Evolutionary conservation across 2,888 invertebrate genomes (phyloP).

Genomic region (Oligia latruncula): DNA sequence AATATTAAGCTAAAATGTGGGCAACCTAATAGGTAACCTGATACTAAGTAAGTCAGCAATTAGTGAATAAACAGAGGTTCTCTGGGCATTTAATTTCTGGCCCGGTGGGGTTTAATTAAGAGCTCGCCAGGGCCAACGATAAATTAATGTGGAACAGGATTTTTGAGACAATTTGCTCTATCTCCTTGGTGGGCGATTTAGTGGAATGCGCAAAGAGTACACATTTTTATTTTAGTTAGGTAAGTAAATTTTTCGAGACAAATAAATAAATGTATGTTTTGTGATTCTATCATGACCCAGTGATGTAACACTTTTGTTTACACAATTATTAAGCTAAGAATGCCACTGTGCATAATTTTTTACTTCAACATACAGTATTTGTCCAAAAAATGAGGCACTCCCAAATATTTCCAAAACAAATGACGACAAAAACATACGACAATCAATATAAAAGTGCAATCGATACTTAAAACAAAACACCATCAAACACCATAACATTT

Average conservation of each 20-base stretch:
- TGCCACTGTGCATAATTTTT: neutral
- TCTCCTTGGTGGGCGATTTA: slow-evolving; percentile 45
- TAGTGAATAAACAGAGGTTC: slow-evolving; percentile 72
- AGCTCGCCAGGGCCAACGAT: slow-evolving; percentile 57
- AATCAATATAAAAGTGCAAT: neutral
- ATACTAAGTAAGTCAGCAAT: slow-evolving; percentile 73
- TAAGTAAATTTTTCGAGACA: neutral
- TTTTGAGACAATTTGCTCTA: slow-evolving; percentile 47
- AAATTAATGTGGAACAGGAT: slow-evolving; percentile 58
- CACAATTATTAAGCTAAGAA: neutral
- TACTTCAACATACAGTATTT: neutral
- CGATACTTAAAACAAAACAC: neutral
- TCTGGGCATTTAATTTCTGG: slow-evolving; percentile 69
- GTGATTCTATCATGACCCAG: neutral
- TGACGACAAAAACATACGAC: neutral
- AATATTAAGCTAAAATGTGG: slow-evolving; percentile 47
- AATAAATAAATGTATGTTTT: neutral
- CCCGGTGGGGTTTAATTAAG: slow-evolving; percentile 73
- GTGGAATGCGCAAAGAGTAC: slow-evolving; percentile 29
- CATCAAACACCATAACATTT: slow-evolving; percentile 11
- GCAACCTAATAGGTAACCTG: slow-evolving; percentile 60
- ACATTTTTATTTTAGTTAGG: slow-evolving; percentile 10
- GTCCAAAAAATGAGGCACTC: neutral
- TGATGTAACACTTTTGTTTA: neutral
- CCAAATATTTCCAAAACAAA: neutral